Percentiles rank a stretch among this genome's conserved stretches.
Conservation (phyloP, 1,140 invertebrate species). For the Solen grandis region DNA sequence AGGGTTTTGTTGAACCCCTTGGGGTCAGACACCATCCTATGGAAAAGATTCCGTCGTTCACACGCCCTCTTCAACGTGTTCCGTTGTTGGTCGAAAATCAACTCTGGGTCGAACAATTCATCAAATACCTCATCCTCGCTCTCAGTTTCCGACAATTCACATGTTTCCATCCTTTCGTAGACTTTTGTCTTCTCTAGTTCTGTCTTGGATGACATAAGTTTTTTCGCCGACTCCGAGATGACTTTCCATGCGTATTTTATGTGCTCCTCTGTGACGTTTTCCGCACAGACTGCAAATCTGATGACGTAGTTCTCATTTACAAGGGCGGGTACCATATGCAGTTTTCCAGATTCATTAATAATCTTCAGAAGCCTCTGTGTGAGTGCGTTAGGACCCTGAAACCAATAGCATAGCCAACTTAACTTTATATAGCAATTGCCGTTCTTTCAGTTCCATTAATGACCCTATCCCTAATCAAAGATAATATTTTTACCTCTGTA, state of each 20-base stretch:
- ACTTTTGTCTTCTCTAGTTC: slow-evolving; percentile 33
- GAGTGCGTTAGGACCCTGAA: slow-evolving; percentile 91
- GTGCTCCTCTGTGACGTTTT: slow-evolving; percentile 93
- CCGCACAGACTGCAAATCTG: slow-evolving; percentile 94
- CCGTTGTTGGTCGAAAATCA: slow-evolving; percentile 75
- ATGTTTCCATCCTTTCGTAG: slow-evolving; percentile 12
- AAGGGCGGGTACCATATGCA: slow-evolving; percentile 98
- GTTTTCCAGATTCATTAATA: slow-evolving; percentile 97
- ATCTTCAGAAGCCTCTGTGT: slow-evolving; percentile 96
- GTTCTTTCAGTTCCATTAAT: too few relatives aligned
- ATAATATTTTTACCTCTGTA: too few relatives aligned
- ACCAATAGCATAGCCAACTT: too few relatives aligned
- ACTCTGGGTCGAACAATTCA: slow-evolving; percentile 68
- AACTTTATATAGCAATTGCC: too few relatives aligned
- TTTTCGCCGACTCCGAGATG: slow-evolving; percentile 83
- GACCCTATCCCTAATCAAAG: too few relatives aligned
- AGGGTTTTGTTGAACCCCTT: slow-evolving; percentile 95
- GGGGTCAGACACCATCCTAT: slow-evolving; percentile 96
- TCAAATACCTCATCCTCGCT: slow-evolving; percentile 69
- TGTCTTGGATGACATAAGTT: slow-evolving; percentile 42
- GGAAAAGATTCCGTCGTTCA: slow-evolving; percentile 92
- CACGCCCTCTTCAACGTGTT: slow-evolving; percentile 68
- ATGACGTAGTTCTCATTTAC: slow-evolving; percentile 93
- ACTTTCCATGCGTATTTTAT: slow-evolving; percentile 95
- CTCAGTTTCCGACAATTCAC: slow-evolving; percentile 49